Evolutionary conservation across 1,140 invertebrate species (phyloP), one percentile per base, ranked within the genome.

Genomic region (Drosophila pruinosa): DNA sequence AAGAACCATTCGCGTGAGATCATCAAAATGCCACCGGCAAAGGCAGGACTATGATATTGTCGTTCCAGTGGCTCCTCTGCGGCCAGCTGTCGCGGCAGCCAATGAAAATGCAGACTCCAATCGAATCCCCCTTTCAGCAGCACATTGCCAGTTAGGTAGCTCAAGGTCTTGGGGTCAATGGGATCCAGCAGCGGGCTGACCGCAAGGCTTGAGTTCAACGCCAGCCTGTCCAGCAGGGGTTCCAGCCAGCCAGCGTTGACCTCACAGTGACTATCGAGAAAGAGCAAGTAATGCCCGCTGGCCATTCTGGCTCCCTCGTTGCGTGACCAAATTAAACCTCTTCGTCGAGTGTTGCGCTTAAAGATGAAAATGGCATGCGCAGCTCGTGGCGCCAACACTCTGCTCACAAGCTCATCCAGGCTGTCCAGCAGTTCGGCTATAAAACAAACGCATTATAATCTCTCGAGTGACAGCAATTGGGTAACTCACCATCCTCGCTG

Each of bases 81-180:
- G 0, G 4, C 5, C 22, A 80, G 17, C 2, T 53, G 15, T 0
- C 93, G 93, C 85, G 95, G 96, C 70, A 98, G 96, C 98, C 98
- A 99, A 91, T 98, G 98, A 85, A 98, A 99, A 91, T 98, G 96
- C 5, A 99, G 92, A 4, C 96, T 97, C 98, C 98, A 99, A 92
- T 98, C 98, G 89, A 99, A 99, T 0, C 96, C 96, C 21, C 96
- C 97, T 92, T 0, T 98, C 95, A 74, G 97, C 89, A 3, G 95
- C 95, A 83, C 96, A 96, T 38, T 94, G 73, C 74, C 89, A 6
- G 56, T 61, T 4, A 41, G 47, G 80, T 93, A 95, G 47, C 92
- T 89, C 57, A 95, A 93, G 12, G 92, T 93, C 50, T 92, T 90
- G 26, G 93, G 93, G 75, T 94, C 93, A 63, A 95, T 94, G 10